Evolutionary conservation across 2,888 invertebrate genomes (phyloP).

Genomic region (Xylota sylvarum): DNA sequence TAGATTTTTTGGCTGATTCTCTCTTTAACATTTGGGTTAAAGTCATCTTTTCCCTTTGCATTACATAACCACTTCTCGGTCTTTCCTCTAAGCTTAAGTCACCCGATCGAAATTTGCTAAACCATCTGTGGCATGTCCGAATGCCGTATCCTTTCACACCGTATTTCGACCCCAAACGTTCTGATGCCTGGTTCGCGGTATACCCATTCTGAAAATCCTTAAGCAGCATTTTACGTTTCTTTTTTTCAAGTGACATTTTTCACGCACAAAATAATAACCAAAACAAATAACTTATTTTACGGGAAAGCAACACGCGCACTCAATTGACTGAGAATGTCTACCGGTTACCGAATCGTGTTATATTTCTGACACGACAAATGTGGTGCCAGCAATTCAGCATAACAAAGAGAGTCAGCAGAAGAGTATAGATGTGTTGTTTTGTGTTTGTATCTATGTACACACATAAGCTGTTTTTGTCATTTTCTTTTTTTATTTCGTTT

Average conservation of each 20-base stretch:
- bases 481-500: background rate
- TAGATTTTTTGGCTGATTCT: background rate
- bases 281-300: background rate
- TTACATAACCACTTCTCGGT: background rate
- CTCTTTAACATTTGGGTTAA: background rate
- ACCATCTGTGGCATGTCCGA: conserved; percentile 59
- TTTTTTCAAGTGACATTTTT: conserved; percentile 35
- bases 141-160: background rate
- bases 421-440: background rate
- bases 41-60: too few species aligned
- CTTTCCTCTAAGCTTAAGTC: conserved; percentile 35
- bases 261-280: background rate
- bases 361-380: conserved; percentile 31
- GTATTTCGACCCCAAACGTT: conserved; percentile 15
- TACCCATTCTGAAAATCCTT: conserved; percentile 24
- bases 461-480: background rate
- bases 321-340: conserved; percentile 16
- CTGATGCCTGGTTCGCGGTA: background rate
- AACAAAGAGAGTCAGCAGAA: conserved; percentile 45
- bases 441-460: background rate
- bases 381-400: conserved; percentile 65
- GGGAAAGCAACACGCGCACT: conserved; percentile 35
- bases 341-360: conserved; percentile 36
- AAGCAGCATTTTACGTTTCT: conserved; percentile 45
- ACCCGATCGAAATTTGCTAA: conserved; percentile 35